These are phyloP conservation scores for Platalea minor DNA, from an alignment of 2,797 vertebrate genomes.

Conservation along the genomic window DNA sequence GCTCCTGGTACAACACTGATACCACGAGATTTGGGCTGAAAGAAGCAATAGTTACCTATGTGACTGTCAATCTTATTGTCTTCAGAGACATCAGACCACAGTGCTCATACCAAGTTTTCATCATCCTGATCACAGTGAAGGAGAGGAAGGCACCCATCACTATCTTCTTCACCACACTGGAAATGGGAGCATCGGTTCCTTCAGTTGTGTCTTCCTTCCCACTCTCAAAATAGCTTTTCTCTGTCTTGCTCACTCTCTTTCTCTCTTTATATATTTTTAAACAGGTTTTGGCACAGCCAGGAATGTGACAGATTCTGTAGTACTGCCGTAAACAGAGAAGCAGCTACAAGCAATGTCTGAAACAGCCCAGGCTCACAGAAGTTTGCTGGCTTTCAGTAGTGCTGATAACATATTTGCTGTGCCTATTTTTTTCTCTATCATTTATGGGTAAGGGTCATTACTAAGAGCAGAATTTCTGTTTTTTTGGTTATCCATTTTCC, in stretches of 20 bases:
- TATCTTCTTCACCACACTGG: background rate
- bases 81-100: background rate
- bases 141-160: background rate
- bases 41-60: background rate
- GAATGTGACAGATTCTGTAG: background rate
- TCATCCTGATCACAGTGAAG: background rate
- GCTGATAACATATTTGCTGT: background rate
- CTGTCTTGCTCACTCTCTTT: background rate
- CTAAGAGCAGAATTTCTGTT: background rate
- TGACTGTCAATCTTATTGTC: background rate
- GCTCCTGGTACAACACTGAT: background rate
- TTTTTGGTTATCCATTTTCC: background rate
- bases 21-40: background rate
- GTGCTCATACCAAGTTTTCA: accelerated
- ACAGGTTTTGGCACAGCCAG: background rate
- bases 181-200: background rate
- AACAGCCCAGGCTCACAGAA: background rate
- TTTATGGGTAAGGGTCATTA: background rate
- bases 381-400: background rate
- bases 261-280: background rate
- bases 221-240: background rate
- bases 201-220: background rate
- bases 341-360: background rate
- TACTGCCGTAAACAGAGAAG: background rate
- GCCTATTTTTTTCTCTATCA: background rate